Conservation (phyloP, 2,888 invertebrate genomes). For the Lottia scabra region DNA sequence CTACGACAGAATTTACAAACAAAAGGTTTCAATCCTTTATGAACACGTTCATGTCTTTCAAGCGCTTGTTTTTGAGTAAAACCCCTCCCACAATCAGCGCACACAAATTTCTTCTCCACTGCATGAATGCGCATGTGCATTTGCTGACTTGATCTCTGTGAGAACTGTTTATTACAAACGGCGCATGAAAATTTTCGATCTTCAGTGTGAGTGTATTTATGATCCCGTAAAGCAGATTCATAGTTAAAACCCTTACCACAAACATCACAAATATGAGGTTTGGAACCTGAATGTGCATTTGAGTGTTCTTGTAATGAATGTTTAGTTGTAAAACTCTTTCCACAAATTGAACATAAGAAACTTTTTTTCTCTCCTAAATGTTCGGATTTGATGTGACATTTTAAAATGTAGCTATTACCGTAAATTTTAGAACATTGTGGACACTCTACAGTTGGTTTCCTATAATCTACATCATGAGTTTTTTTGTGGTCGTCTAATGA, state of each 20-base stretch:
- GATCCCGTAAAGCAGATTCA: conserved; percentile 56
- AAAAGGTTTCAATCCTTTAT: conserved; percentile 68
- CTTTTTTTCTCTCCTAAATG: conserved; percentile 48
- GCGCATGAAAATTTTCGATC: conserved; percentile 65
- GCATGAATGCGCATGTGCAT: conserved; percentile 69
- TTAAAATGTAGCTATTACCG: conserved; percentile 42
- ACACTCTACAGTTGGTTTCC: conserved; percentile 44
- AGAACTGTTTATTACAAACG: conserved; percentile 65
- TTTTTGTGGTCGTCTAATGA: conserved; percentile 47
- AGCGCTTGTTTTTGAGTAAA: conserved; percentile 70
- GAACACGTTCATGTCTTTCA: conserved; percentile 69
- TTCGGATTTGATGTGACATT: conserved; percentile 45
- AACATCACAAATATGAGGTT: conserved; percentile 50
- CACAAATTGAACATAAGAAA: conserved; percentile 54
- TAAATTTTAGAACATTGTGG: conserved; percentile 46
- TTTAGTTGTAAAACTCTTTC: conserved; percentile 58
- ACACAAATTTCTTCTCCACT: conserved; percentile 64
- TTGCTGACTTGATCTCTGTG: conserved; percentile 66
- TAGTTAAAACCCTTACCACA: conserved; percentile 56
- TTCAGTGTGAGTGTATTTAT: conserved; percentile 61
- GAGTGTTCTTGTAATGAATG: conserved; percentile 53
- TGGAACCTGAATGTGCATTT: conserved; percentile 49
- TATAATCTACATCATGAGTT: conserved; percentile 40
- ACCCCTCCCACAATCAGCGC: conserved; percentile 67
- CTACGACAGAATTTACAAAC: conserved; percentile 67